A percentile compares a stretch with the other conserved stretches of the same genome.
phyloP scores from a whole-genome alignment of 1,140 invertebrate species.

The Sarcophaga peregrina region DNA sequence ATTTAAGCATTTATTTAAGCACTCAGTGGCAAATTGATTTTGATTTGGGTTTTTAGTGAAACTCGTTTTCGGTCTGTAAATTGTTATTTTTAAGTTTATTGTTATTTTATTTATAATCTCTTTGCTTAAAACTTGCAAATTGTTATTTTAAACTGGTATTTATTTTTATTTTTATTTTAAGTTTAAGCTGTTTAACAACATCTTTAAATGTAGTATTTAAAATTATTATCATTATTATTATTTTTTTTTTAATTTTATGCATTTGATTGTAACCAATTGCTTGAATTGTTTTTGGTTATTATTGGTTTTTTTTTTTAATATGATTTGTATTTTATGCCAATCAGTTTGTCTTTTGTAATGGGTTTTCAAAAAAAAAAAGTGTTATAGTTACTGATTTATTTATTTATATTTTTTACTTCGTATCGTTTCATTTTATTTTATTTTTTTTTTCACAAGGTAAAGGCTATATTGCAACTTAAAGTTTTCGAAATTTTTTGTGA shows the following conservation, averaged over 20 bases:
- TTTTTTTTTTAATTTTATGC: not conserved
- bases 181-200: conserved; percentile 5
- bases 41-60: not conserved
- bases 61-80: not conserved
- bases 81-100: not conserved
- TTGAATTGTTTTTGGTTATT: not conserved
- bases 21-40: conserved; percentile 11
- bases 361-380: not conserved
- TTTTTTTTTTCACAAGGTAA: not conserved
- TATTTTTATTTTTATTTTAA: conserved; percentile 21
- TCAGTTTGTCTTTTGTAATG: not conserved
- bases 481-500: conserved; percentile 7
- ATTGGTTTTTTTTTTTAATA: not conserved
- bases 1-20: not conserved
- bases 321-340: not conserved
- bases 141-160: conserved; percentile 7
- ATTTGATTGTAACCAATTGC: conserved; percentile 12
- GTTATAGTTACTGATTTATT: not conserved
- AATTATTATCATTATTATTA: not conserved
- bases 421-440: not conserved
- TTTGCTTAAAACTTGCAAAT: not conserved
- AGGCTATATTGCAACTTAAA: conserved; percentile 47
- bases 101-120: not conserved
- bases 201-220: not conserved
- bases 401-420: too few relatives aligned